Evolutionary conservation across 92 coral and sea anemone species (phyloP).

Genomic region (Ricordea florida): DNA sequence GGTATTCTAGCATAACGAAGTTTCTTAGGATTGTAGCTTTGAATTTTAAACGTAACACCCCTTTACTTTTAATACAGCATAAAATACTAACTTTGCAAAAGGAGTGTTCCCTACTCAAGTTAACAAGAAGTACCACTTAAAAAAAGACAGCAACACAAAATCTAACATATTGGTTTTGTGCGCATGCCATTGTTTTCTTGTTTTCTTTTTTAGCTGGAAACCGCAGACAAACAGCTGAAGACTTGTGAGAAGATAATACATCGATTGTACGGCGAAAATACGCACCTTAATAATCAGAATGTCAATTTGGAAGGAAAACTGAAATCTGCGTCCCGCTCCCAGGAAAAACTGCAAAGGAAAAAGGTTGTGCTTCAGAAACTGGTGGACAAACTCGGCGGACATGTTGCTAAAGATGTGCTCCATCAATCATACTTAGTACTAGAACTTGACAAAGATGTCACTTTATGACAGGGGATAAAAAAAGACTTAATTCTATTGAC

Average conservation of each 20-base stretch:
- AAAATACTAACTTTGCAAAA: too few relatives aligned
- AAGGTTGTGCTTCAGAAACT: conserved; percentile 82
- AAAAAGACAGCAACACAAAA: too few relatives aligned
- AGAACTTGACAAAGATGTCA: conserved; percentile 93
- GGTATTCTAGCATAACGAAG: too few relatives aligned
- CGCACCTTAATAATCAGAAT: conserved; percentile 74
- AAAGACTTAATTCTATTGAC: too few relatives aligned
- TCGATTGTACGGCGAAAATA: conserved; percentile 85
- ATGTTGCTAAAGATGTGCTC: conserved; percentile 75
- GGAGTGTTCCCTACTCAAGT: too few relatives aligned
- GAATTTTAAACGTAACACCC: too few relatives aligned
- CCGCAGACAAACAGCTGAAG: conserved; percentile 90
- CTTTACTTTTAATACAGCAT: too few relatives aligned
- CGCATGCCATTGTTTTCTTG: neutral
- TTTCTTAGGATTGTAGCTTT: too few relatives aligned
- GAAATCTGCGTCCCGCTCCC: conserved; percentile 76
- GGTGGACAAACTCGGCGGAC: conserved; percentile 85
- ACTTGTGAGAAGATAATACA: conserved; percentile 91
- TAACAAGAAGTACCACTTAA: too few relatives aligned
- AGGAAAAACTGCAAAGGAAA: conserved; percentile 86
- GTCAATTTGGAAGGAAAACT: conserved; percentile 78
- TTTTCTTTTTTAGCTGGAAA: conserved; percentile 71
- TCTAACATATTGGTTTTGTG: too few relatives aligned
- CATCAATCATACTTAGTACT: conserved; percentile 82
- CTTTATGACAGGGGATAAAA: too few relatives aligned